Base-by-base conservation (phyloP, 2,113 vertebrate genomes). In the Cercopithecus mona region DNA sequence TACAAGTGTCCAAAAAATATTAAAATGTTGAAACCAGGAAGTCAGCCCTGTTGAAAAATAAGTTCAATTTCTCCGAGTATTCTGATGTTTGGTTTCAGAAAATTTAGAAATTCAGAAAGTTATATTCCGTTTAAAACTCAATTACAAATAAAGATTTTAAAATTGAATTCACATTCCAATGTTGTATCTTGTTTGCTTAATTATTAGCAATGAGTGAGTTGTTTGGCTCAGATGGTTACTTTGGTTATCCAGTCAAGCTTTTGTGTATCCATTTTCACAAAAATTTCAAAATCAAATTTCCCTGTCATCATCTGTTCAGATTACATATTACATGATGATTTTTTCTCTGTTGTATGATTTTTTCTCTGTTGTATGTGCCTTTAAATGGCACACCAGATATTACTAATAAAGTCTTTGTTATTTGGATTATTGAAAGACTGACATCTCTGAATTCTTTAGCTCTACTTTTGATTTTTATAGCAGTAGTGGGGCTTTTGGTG, bases 361-460 rank as follows among this genome's bases (percentile, higher is more conserved):
- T 98, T 75, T 68, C 61, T 81, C 48, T 94, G 17, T 72, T 93
- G 27, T 92, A 35, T 82, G 61, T n/a, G 50, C 90, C 64, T 96
- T 80, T 66, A 84, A 91, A 52, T 92, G 68, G 40, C 55, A 81
- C 61, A 85, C 20, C 13, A 72, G 43, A 59, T 30, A 55, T 70
- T 87, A 45, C 18, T 96, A 94, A 57, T 89, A 85, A 96, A 76
- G 22, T 88, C 23, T 97, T 59, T 73, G 8, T 88, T 82, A 38
- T 86, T 78, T 94, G 38, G 32, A 43, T 88, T 94, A 48, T 61
- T 90, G 8, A 85, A 94, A 94, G 72, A 79, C 94, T 57, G 64
- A 22, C 70, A 64, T 23, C 76, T 96, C 35, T 83, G 80, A 94
- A 83, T 92, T 88, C 43, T 94, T 93, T 75, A 30, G 13, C 45